These are phyloP conservation scores for Crocodylus rhombifer DNA, from an alignment of 2,797 vertebrate genomes.

Conservation along the genomic window DNA sequence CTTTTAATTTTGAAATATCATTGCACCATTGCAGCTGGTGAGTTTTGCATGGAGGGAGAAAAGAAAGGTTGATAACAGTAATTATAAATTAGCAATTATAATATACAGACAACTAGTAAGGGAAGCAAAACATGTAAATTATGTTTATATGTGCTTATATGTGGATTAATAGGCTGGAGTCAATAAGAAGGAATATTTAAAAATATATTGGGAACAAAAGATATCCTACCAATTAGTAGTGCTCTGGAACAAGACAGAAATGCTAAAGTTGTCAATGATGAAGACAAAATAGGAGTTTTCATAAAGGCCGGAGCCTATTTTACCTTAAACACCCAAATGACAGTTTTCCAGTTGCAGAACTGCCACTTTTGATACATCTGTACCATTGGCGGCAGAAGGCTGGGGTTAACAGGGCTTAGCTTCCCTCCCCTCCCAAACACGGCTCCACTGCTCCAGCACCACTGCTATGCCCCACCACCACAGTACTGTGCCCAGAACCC, in stretches of 20 bases:
- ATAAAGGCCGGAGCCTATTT: neutral
- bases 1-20: neutral
- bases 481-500: too few relatives aligned
- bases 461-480: too few relatives aligned
- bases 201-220: neutral
- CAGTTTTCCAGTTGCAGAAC: too few relatives aligned
- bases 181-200: neutral
- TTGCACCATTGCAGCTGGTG: neutral
- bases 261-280: neutral
- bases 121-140: neutral
- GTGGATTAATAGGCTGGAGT: too few relatives aligned
- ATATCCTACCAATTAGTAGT: neutral
- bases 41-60: neutral
- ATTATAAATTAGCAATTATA: neutral
- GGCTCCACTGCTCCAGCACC: too few relatives aligned
- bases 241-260: neutral
- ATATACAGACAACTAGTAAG: neutral
- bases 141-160: neutral
- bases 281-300: neutral
- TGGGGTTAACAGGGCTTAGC: too few relatives aligned
- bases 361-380: too few relatives aligned
- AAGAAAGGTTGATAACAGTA: neutral
- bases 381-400: too few relatives aligned
- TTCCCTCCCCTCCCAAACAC: too few relatives aligned
- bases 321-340: too few relatives aligned